Percentiles rank a stretch among this genome's conserved stretches.
phyloP scores from a whole-genome alignment of 2,888 invertebrate species.

The Scaeva pyrastri region DNA sequence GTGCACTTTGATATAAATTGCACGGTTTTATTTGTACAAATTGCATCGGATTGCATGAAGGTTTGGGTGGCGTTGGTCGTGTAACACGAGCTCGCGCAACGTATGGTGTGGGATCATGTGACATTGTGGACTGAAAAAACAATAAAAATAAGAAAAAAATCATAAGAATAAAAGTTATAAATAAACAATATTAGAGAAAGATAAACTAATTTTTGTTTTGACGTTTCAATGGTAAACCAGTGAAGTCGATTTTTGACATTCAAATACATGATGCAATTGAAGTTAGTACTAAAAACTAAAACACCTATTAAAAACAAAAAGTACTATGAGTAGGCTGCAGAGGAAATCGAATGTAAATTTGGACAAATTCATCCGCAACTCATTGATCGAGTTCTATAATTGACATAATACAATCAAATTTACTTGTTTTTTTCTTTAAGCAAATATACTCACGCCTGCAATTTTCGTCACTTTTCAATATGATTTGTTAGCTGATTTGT shows the following conservation, averaged over 20 bases:
- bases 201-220: neutral
- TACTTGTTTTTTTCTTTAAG: too few relatives aligned
- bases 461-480: too few relatives aligned
- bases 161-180: slow-evolving; percentile 27
- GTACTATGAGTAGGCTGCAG: too few relatives aligned
- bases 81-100: slow-evolving; percentile 86
- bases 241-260: neutral
- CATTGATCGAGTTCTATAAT: too few relatives aligned
- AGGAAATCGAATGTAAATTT: too few relatives aligned
- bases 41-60: slow-evolving; percentile 94
- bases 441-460: too few relatives aligned
- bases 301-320: too few relatives aligned
- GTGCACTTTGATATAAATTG: slow-evolving; percentile 92
- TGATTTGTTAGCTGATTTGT: too few relatives aligned
- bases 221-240: neutral
- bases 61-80: slow-evolving; percentile 91
- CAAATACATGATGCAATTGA: too few relatives aligned
- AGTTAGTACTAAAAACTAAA: too few relatives aligned
- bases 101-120: slow-evolving; percentile 83
- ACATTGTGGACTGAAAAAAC: slow-evolving; percentile 82
- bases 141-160: slow-evolving; percentile 27
- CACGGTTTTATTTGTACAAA: slow-evolving; percentile 96
- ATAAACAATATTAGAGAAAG: slow-evolving; percentile 38
- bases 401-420: too few relatives aligned
- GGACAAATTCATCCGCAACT: too few relatives aligned